phyloP scores from a whole-genome alignment of 2,888 invertebrate genomes.

The Lapara coniferarum region DNA sequence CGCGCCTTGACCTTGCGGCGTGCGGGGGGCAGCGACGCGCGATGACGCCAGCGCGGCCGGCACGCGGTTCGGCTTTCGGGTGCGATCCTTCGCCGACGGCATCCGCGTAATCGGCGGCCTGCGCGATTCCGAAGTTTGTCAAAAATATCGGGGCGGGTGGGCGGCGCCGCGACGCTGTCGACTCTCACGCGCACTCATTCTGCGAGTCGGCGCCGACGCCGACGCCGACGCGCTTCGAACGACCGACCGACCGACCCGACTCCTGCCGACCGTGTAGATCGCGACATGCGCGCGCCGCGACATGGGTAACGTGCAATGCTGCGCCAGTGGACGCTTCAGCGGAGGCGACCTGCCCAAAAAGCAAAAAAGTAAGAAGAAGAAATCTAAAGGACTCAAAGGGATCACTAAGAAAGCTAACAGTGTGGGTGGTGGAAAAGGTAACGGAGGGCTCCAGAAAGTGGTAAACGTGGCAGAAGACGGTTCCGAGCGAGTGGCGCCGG shows the following conservation, averaged over 20 bases:
- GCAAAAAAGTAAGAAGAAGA: conserved; percentile 65
- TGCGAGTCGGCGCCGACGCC: conserved; percentile 81
- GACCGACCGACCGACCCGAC: conserved; percentile 79
- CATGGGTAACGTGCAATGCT: conserved; percentile 84
- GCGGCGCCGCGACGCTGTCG: conserved; percentile 69
- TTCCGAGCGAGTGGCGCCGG: conserved; percentile 63
- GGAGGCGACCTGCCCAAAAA: conserved; percentile 70
- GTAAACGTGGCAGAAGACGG: conserved; percentile 70
- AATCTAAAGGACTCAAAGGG: conserved; percentile 54
- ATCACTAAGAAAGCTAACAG: conserved; percentile 69
- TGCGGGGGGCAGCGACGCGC: conserved; percentile 72
- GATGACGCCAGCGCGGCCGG: conserved; percentile 81
- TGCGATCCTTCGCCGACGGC: conserved; percentile 81
- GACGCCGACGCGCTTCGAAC: conserved; percentile 82
- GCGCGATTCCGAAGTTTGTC: conserved; percentile 72
- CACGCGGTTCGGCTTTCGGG: conserved; percentile 80
- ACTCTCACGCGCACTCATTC: conserved; percentile 72
- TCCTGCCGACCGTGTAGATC: conserved; percentile 73
- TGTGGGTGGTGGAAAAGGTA: conserved; percentile 64
- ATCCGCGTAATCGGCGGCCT: conserved; percentile 82
- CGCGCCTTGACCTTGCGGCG: conserved; percentile 81
- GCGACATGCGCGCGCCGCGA: conserved; percentile 79
- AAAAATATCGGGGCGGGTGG: conserved; percentile 77
- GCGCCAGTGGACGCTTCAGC: conserved; percentile 77
- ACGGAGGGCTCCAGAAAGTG: conserved; percentile 64